Percentiles rank a stretch among this genome's conserved stretches.
phyloP scores from a whole-genome alignment of 2,113 vertebrate genomes.

The Lamprotornis superbus region DNA sequence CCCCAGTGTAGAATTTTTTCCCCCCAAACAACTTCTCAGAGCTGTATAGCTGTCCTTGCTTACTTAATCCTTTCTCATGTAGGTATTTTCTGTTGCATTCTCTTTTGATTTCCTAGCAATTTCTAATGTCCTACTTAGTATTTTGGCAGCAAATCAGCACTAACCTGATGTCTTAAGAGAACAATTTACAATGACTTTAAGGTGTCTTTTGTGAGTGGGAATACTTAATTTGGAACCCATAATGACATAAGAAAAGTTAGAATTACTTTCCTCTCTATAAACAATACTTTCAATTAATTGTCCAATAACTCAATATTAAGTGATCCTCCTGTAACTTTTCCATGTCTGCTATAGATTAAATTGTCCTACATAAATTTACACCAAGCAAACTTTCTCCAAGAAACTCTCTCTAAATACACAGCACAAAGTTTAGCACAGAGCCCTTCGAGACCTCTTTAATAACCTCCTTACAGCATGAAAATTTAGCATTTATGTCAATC shows the following conservation, averaged over 20 bases:
- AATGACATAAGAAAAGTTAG: background rate
- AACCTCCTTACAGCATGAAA: background rate
- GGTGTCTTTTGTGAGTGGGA: background rate
- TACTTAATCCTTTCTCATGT: background rate
- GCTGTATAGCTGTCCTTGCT: background rate
- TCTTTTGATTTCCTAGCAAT: background rate
- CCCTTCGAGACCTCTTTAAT: background rate
- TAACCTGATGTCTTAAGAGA: slow-evolving; percentile 31
- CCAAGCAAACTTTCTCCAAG: background rate
- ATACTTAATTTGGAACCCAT: slow-evolving; percentile 17
- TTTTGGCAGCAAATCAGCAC: slow-evolving; percentile 44
- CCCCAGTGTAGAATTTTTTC: background rate
- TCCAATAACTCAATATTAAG: slow-evolving; percentile 29
- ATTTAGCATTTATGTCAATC: background rate
- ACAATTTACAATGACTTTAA: slow-evolving; percentile 12
- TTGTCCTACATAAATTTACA: slow-evolving; percentile 10
- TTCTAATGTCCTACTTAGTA: slow-evolving; percentile 7
- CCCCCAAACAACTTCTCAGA: background rate
- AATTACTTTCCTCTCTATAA: slow-evolving; percentile 43
- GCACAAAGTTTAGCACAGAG: background rate
- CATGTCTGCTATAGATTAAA: background rate
- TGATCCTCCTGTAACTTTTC: slow-evolving; percentile 14
- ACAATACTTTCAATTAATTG: slow-evolving; percentile 45
- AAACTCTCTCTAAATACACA: background rate
- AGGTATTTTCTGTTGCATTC: background rate